Base-by-base conservation (phyloP, 2,797 vertebrate species). In the Enteromius trimaculatus region DNA sequence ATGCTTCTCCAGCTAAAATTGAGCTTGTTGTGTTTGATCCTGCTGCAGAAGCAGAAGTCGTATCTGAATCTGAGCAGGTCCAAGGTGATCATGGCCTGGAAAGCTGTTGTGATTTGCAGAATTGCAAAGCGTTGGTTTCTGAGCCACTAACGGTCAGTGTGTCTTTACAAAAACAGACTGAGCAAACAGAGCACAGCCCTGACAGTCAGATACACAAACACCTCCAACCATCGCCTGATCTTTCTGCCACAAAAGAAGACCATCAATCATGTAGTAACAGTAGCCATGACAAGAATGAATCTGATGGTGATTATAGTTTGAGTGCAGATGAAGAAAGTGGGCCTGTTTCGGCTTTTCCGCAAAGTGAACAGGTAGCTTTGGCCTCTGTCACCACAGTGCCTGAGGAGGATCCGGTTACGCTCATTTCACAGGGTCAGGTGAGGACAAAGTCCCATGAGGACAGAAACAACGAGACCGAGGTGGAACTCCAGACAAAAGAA, bases 361-460 rank as follows among this genome's bases (percentile, higher is more conserved):
- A 77, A 58, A 77, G 53, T 16, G 65, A 75, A 69, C 68, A 83
- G 44, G 77, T 83, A 86, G 81, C 71, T 71, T 74, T 75, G 37
- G 55, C 81, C 80, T 71, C 85, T 80, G 81, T 83, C 76, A 65
- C 62, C 21, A 17, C 55, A 51, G 26, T 7, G 83, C 55, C 69
- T 79, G 75, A 3, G 6, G 79, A 80, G 66, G 70, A 74, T 77
- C 76, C 74, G 11, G 64, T 84, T 62, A 80, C 62, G 3, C 60
- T 53, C 23, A 23, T 79, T 60, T 75, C 62, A 17, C 68, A 83
- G 75, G 83, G 64, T 84, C 82, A 82, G 53, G 79, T 58, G 82
- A 85, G 82, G 82, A 83, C 81, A 79, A 85, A 83, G 77, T 29
- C 10, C 14, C 66, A 13, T 17, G 70, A 76, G 71, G 8, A 83